Evolutionary conservation across 2,888 invertebrate species (phyloP).

Genomic region (Erpobdella octoculata): DNA sequence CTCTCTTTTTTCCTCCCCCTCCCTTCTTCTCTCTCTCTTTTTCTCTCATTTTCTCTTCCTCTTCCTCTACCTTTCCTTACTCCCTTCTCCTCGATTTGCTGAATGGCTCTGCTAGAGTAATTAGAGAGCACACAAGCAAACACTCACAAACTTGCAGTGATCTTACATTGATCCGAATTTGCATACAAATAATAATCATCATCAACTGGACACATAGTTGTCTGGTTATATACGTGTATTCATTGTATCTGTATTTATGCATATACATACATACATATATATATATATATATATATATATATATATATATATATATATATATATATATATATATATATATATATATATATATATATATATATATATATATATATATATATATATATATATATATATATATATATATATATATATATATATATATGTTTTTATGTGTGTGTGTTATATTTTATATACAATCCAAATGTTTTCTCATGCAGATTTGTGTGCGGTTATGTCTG

Average conservation of each 20-base stretch:
- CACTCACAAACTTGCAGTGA: no score
- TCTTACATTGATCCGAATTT: no score
- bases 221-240: no score
- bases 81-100: not conserved
- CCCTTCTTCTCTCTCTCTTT: slow-evolving; percentile 16
- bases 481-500: not conserved
- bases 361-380: not conserved
- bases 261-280: slow-evolving; percentile 6
- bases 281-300: slow-evolving; percentile 10
- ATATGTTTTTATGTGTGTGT: no score
- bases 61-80: no score
- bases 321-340: not conserved
- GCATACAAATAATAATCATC: no score
- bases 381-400: not conserved
- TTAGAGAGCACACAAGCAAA: no score
- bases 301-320: slow-evolving; percentile 4
- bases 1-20: no score
- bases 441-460: not conserved
- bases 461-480: not conserved
- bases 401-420: not conserved
- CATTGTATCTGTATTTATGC: no score
- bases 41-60: slow-evolving; percentile 4
- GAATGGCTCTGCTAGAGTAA: no score
- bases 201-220: no score
- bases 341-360: not conserved